Percentiles rank a stretch among this genome's conserved stretches.
Evolutionary conservation across 2,888 invertebrate genomes (phyloP).

Genomic region (Copidosoma aretas): DNA sequence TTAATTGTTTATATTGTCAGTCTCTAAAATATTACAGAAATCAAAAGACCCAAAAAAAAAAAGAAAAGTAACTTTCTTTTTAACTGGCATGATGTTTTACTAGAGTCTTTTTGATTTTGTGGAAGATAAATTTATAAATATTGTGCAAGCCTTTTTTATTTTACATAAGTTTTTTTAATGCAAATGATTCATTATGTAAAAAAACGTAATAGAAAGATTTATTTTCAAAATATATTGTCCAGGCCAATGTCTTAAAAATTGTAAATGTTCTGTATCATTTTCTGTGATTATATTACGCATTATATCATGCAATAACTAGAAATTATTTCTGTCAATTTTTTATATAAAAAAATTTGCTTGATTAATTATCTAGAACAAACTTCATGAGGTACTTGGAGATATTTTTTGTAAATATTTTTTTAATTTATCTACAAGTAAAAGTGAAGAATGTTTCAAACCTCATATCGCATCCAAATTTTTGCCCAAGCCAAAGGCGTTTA

Average conservation of each 20-base stretch:
- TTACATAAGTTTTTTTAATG: not conserved
- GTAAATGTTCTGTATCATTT: not conserved
- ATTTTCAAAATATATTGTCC: not conserved
- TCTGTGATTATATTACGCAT: too few species aligned
- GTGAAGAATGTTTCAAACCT: too few species aligned
- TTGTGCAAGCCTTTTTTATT: slow-evolving; percentile 21
- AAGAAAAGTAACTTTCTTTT: slow-evolving; percentile 12
- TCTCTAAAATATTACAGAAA: slow-evolving; percentile 22
- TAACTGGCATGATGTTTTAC: slow-evolving; percentile 17
- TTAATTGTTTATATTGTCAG: slow-evolving; percentile 16
- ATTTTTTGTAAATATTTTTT: not conserved
- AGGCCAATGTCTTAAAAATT: not conserved
- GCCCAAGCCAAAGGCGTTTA: too few species aligned
- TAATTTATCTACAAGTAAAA: too few species aligned
- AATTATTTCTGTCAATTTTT: not conserved
- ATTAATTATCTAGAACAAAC: slow-evolving; percentile 3
- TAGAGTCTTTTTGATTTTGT: slow-evolving; percentile 15
- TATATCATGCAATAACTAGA: not conserved
- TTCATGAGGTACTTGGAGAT: not conserved
- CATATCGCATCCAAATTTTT: too few species aligned
- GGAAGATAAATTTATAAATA: slow-evolving; percentile 29
- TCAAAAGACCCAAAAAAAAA: slow-evolving; percentile 16
- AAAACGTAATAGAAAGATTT: not conserved
- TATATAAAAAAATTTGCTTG: slow-evolving; percentile 4
- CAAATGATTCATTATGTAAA: slow-evolving; percentile 1